Evolutionary conservation across 1,140 invertebrate species (phyloP).

Genomic region (Aphaenogaster floridana): DNA sequence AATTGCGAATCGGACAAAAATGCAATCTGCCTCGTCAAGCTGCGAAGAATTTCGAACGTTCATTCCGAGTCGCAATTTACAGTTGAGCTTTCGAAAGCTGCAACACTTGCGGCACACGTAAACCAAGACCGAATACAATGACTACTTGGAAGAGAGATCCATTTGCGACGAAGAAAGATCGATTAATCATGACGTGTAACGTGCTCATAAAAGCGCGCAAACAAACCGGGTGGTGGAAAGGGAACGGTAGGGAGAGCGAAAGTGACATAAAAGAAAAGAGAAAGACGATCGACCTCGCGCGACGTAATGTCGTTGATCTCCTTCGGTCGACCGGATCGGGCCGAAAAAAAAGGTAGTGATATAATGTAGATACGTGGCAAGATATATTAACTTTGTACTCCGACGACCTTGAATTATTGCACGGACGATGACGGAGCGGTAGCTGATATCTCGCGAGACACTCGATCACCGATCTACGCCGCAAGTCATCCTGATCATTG

Average conservation of each 20-base stretch:
- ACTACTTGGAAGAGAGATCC: slow-evolving; percentile 34
- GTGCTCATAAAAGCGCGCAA: slow-evolving; percentile 61
- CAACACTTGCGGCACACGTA: background rate
- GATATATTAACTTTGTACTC: slow-evolving; percentile 72
- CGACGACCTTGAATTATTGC: slow-evolving; percentile 74
- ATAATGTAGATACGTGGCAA: slow-evolving; percentile 67
- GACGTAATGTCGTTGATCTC: slow-evolving; percentile 71
- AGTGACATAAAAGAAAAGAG: slow-evolving; percentile 63
- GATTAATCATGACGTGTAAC: slow-evolving; percentile 63
- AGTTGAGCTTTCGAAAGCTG: slow-evolving; percentile 2
- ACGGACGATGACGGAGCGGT: slow-evolving; percentile 71
- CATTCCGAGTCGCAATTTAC: background rate
- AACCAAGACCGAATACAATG: slow-evolving; percentile 16
- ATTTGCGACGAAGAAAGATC: slow-evolving; percentile 56
- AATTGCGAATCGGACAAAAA: slow-evolving; percentile 30
- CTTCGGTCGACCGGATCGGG: slow-evolving; percentile 56
- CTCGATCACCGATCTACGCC: slow-evolving; percentile 66
- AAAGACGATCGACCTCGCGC: slow-evolving; percentile 68
- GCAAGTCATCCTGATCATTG: slow-evolving; percentile 75
- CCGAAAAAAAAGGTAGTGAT: slow-evolving; percentile 54
- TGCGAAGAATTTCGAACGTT: slow-evolving; percentile 18
- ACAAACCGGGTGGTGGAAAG: slow-evolving; percentile 49
- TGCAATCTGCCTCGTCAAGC: background rate
- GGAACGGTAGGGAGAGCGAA: slow-evolving; percentile 58
- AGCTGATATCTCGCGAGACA: slow-evolving; percentile 75